Conservation (phyloP, 2,113 vertebrate genomes). For the Propithecus coquereli region DNA sequence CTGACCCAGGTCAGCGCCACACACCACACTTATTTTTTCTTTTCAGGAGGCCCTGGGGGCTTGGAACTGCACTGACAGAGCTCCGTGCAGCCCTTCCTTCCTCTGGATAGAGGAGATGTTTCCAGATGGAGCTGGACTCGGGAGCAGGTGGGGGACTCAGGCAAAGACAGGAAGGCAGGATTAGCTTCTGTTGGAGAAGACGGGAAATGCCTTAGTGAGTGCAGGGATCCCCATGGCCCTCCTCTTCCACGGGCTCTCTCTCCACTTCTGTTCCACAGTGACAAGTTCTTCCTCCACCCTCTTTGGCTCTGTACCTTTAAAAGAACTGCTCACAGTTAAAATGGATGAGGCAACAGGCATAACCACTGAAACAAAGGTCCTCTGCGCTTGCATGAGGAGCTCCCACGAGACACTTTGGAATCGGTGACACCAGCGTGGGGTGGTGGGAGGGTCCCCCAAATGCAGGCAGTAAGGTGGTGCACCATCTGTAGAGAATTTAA, state of each 20-base stretch:
- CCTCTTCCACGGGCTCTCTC: background rate
- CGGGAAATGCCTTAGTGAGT: background rate
- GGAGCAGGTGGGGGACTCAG: background rate
- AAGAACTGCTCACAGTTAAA: background rate
- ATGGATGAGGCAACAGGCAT: background rate
- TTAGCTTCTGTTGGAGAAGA: background rate
- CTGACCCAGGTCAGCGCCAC: background rate
- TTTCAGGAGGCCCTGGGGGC: background rate
- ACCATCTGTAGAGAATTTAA: background rate
- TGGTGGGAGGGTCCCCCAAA: background rate
- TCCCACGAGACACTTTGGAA: background rate
- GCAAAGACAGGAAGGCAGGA: background rate
- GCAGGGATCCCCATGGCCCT: fast-evolving
- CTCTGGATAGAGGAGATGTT: background rate
- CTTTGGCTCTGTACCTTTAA: background rate
- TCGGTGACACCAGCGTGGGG: fast-evolving
- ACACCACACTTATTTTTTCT: background rate
- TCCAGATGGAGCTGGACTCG: background rate
- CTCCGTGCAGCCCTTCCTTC: slow-evolving; percentile 26
- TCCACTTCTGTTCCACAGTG: background rate
- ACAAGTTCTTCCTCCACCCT: background rate
- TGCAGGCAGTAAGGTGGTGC: background rate
- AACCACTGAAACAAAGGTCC: fast-evolving
- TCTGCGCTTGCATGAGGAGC: fast-evolving
- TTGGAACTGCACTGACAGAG: background rate